Evolutionary conservation across 1,140 invertebrate genomes (phyloP), one percentile per base, ranked within the genome.

Genomic region (Brachionus rubens): DNA sequence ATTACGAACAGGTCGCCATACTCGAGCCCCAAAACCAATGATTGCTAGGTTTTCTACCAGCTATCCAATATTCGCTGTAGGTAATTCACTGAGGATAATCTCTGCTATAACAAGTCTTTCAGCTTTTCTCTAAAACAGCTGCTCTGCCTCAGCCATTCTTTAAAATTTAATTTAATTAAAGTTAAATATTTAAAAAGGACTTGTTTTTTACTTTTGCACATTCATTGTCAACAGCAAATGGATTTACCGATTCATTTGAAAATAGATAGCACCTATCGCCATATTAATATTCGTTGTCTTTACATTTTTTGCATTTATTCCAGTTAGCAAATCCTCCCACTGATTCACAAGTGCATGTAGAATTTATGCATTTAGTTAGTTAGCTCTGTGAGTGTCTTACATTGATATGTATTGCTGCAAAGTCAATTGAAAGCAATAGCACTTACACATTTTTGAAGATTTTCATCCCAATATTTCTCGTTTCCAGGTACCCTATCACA

Each of bases 161-260:
- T n/a, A n/a, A n/a, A n/a, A n/a, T n/a, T n/a, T n/a, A n/a, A n/a
- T n/a, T n/a, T n/a, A n/a, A n/a, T n/a, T n/a, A n/a, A n/a, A n/a
- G n/a, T n/a, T n/a, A n/a, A n/a, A n/a, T n/a, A n/a, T n/a, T n/a
- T n/a, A n/a, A n/a, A n/a, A n/a, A n/a, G n/a, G n/a, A n/a, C n/a
- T n/a, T n/a, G n/a, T n/a, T n/a, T n/a, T n/a, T 59, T 36, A 59
- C 54, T 19, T 59, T 59, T 26, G 14, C 28, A 33, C 54, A 59
- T 6, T 7, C 33, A n/a, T 5, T 59, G 7, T 12, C n/a, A 33
- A 28, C 54, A 14, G 30, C 5, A 14, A 14, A 7, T 59, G 12
- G 7, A 4, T 0, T 33, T 33, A 33, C 33, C 14, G 2, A 14
- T 16, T 59, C 54, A 16, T 26, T 21, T 59, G n/a, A 33, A 54